Conservation (phyloP, 2,888 invertebrate genomes). For the Tenthredo scrophulariae region DNA sequence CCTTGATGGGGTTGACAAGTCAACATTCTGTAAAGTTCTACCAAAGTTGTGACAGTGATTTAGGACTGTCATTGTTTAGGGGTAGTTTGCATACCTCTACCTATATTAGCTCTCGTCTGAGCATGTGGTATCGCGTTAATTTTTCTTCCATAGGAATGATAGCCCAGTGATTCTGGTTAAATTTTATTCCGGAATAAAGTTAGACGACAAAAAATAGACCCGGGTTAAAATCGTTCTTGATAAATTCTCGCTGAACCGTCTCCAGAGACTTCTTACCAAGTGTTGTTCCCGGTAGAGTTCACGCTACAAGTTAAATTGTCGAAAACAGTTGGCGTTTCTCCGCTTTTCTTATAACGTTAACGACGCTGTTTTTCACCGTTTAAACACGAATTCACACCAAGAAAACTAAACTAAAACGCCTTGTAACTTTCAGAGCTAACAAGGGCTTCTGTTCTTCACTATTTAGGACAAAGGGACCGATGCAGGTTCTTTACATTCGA, state of each 20-base stretch:
- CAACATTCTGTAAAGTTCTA: neutral
- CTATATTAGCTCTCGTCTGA: no score
- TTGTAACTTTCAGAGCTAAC: neutral
- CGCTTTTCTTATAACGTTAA: constrained; percentile 14
- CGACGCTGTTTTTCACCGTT: constrained; percentile 15
- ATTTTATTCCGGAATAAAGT: neutral
- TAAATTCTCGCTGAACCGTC: neutral
- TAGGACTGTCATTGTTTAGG: constrained; percentile 3
- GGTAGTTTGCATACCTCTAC: neutral
- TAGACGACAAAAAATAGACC: neutral
- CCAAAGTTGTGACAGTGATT: neutral
- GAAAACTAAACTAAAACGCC: constrained; percentile 1
- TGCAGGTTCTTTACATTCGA: neutral
- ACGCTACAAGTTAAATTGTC: neutral
- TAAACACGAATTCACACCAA: neutral
- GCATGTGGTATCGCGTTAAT: neutral
- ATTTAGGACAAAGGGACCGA: neutral
- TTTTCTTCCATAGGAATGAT: neutral
- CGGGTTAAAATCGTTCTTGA: neutral
- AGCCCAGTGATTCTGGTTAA: neutral
- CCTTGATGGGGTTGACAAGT: neutral
- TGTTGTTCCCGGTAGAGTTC: neutral
- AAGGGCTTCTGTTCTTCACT: neutral
- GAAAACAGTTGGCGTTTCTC: constrained; percentile 4
- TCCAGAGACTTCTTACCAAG: neutral